A percentile compares a stretch with the other conserved stretches of the same genome.
These are phyloP conservation scores for Orussus abietinus DNA, from an alignment of 1,140 invertebrate genomes.

Conservation along the genomic window DNA sequence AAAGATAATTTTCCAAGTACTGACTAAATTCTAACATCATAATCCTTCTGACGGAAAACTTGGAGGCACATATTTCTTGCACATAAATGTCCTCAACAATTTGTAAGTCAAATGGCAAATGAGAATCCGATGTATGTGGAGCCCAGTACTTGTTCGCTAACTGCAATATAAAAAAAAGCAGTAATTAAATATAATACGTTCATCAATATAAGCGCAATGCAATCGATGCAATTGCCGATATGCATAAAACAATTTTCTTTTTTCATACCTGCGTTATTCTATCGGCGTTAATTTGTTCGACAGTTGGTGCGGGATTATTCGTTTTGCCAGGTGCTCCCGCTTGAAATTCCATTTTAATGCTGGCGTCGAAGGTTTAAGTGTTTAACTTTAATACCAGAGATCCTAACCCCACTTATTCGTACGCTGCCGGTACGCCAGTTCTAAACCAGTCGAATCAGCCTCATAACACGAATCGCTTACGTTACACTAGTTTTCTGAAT, in stretches of 20 bases:
- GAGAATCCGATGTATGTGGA: conserved; percentile 67
- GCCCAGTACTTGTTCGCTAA: conserved; percentile 87
- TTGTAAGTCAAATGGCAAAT: conserved; percentile 67
- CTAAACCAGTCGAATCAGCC: too few species aligned
- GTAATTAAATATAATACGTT: too few species aligned
- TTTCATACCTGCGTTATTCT: conserved; percentile 69
- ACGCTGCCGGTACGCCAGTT: too few species aligned
- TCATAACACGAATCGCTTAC: too few species aligned
- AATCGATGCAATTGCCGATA: too few species aligned
- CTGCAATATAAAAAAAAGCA: conserved; percentile 52
- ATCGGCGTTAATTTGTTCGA: conserved; percentile 81
- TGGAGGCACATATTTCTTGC: conserved; percentile 72
- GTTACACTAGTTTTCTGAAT: too few species aligned
- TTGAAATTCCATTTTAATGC: conserved; percentile 39
- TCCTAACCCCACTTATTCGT: too few species aligned
- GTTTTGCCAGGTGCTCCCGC: conserved; percentile 40
- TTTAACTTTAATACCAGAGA: too few species aligned
- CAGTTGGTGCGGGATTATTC: conserved; percentile 66
- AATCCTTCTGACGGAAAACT: conserved; percentile 81
- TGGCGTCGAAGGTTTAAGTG: neutral
- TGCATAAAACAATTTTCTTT: too few species aligned
- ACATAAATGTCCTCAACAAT: conserved; percentile 79
- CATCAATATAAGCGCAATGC: too few species aligned
- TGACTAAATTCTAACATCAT: conserved; percentile 97
- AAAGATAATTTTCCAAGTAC: conserved; percentile 94